A percentile compares a stretch with the other conserved stretches of the same genome.
These are phyloP conservation scores for Drosophila baimaii DNA, from an alignment of 1,140 invertebrate genomes.

Conservation along the genomic window DNA sequence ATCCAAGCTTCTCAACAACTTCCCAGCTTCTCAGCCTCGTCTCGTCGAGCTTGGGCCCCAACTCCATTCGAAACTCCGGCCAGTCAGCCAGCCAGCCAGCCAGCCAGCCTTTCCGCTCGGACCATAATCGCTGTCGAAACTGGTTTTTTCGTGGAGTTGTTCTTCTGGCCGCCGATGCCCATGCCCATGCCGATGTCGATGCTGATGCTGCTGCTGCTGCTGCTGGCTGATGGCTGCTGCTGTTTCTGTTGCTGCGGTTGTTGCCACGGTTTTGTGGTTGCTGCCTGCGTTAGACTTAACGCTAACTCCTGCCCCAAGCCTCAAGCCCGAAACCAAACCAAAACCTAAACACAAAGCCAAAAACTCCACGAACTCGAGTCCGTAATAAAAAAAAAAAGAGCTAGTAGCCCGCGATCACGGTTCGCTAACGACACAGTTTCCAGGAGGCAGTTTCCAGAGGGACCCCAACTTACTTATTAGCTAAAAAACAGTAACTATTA, in stretches of 20 bases:
- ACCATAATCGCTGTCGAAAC: conserved; percentile 39
- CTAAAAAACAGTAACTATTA: neutral
- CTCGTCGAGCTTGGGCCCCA: conserved; percentile 14
- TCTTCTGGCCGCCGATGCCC: conserved; percentile 19
- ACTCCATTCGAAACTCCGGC: conserved; percentile 32
- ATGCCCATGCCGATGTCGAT: neutral
- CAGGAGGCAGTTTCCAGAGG: neutral
- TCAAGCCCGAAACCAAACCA: conserved; percentile 2
- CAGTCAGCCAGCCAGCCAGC: too few relatives aligned
- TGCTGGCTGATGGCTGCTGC: conserved; percentile 17
- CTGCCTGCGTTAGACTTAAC: conserved; percentile 35
- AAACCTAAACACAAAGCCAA: conserved; percentile 12
- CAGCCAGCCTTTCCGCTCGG: conserved; percentile 34
- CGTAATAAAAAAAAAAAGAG: neutral
- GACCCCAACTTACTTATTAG: neutral
- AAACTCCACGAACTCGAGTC: conserved; percentile 23
- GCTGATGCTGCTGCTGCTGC: conserved; percentile 8
- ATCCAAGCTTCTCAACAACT: conserved; percentile 20
- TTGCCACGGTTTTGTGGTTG: conserved; percentile 20
- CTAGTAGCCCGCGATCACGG: conserved; percentile 8
- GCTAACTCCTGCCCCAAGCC: conserved; percentile 27
- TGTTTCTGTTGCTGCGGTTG: conserved; percentile 25
- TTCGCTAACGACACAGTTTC: conserved; percentile 4
- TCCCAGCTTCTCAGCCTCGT: conserved; percentile 7
- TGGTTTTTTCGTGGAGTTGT: conserved; percentile 34